Conservation (phyloP, 1,140 invertebrate genomes). For the Leptopilina boulardi region DNA sequence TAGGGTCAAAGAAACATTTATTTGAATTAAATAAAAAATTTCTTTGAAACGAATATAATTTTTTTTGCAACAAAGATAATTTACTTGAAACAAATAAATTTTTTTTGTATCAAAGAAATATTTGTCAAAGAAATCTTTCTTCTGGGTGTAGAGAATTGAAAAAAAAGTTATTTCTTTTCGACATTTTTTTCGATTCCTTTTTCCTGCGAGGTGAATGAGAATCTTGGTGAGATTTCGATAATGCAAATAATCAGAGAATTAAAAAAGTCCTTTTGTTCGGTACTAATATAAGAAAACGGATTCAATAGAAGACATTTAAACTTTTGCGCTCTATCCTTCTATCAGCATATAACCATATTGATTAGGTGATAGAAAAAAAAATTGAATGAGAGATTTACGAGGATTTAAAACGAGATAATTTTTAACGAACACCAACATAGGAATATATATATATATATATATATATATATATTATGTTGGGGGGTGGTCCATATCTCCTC, state of each 20-base stretch:
- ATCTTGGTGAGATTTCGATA: conserved; percentile 6
- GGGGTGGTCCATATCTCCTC: conserved; percentile 67
- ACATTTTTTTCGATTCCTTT: not conserved
- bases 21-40: too few species aligned
- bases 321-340: not conserved
- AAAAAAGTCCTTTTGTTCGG: not conserved
- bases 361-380: not conserved
- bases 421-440: conserved; percentile 49
- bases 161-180: too few species aligned
- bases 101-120: too few species aligned
- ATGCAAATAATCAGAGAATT: not conserved
- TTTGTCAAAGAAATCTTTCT: too few species aligned
- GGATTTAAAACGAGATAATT: not conserved
- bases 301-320: not conserved
- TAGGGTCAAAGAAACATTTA: too few species aligned
- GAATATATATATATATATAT: too few species aligned
- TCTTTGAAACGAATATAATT: too few species aligned
- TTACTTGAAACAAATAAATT: too few species aligned
- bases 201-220: not conserved
- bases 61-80: too few species aligned
- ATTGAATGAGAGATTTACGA: conserved; percentile 1
- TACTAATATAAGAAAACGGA: not conserved
- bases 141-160: too few species aligned
- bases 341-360: not conserved
- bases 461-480: too few species aligned